These are phyloP conservation scores for Psilanteris sp. DNA, from an alignment of 1,140 invertebrate species.

Conservation along the genomic window DNA sequence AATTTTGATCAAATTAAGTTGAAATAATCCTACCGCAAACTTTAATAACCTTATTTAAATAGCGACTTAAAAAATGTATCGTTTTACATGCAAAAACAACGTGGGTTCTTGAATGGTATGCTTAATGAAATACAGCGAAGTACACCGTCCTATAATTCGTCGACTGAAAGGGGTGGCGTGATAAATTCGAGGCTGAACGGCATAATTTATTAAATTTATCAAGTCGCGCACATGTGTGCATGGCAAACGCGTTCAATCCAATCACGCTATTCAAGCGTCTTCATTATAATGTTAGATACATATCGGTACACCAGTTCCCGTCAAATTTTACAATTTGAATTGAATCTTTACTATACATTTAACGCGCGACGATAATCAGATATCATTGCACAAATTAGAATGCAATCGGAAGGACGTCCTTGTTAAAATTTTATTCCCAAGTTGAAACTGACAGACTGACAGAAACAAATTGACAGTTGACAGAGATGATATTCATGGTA, in stretches of 20 bases:
- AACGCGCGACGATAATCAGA: no score
- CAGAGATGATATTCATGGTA: no score
- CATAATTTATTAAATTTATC: conserved; percentile 77
- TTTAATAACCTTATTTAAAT: conserved; percentile 18
- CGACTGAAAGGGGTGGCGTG: conserved; percentile 66
- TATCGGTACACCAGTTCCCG: conserved; percentile 33
- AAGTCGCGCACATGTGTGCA: conserved; percentile 60
- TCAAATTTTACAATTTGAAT: conserved; percentile 13
- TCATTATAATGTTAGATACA: conserved; percentile 54
- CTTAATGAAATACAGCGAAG: conserved; percentile 71
- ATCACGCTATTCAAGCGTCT: conserved; percentile 52
- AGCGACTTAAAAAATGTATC: conserved; percentile 47
- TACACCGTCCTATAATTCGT: conserved; percentile 60
- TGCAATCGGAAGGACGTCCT: no score
- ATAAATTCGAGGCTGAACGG: conserved; percentile 73
- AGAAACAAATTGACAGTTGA: no score
- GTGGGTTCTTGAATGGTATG: conserved; percentile 42
- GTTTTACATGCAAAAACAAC: conserved; percentile 43
- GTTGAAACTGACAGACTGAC: no score
- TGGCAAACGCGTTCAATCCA: conserved; percentile 44
- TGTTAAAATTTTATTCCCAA: no score
- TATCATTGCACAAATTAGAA: no score
- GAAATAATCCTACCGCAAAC: conserved; percentile 13
- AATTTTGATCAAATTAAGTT: no score
- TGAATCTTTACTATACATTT: not conserved